These are phyloP conservation scores for Gymnorhina tibicen DNA, from an alignment of 2,113 vertebrate genomes.

Conservation along the genomic window DNA sequence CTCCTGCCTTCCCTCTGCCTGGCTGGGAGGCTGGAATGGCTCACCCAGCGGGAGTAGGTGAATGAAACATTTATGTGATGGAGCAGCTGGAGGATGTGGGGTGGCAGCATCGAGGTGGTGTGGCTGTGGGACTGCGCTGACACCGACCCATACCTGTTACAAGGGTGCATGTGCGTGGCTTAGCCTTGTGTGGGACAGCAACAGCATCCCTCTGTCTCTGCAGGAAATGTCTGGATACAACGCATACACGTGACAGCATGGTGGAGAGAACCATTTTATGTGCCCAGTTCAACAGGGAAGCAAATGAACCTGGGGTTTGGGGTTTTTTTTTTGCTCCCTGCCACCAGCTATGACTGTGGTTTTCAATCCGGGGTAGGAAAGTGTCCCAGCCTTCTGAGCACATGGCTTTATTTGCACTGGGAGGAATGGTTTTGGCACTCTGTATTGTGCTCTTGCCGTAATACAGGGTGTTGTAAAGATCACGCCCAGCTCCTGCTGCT, in stretches of 20 bases:
- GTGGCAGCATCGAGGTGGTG: not conserved
- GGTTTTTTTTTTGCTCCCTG: not conserved
- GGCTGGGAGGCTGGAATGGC: not conserved
- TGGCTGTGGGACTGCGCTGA: not conserved
- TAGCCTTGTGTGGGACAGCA: not conserved
- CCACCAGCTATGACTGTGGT: not conserved
- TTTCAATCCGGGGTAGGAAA: conserved; percentile 31
- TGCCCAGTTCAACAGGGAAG: not conserved
- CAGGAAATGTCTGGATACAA: not conserved
- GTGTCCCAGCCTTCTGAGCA: not conserved
- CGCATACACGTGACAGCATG: not conserved
- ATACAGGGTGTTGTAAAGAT: not conserved
- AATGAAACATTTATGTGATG: not conserved
- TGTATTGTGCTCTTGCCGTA: conserved; percentile 18
- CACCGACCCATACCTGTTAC: not conserved
- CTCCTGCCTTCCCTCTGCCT: not conserved
- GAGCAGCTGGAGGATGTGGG: not conserved
- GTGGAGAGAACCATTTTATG: not conserved
- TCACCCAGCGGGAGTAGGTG: not conserved
- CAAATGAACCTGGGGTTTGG: not conserved
- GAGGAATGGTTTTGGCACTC: not conserved
- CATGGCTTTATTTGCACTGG: not conserved
- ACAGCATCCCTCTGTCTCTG: not conserved
- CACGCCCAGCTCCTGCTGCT: not conserved
- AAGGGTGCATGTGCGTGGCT: not conserved